Conservation (phyloP, 2,113 vertebrate genomes). For the Ictalurus furcatus region DNA sequence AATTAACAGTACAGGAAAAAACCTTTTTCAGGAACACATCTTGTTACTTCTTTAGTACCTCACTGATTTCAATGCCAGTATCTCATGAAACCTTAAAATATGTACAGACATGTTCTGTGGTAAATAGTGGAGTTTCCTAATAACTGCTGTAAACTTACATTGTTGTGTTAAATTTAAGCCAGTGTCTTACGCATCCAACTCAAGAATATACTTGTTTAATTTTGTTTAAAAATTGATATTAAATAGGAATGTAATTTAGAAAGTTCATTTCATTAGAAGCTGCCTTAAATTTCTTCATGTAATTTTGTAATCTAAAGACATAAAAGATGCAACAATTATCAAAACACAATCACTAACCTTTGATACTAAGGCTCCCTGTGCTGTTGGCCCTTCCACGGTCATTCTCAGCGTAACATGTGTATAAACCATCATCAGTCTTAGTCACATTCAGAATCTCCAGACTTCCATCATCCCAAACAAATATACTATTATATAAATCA, state of each 20-base stretch:
- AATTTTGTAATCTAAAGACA: background rate
- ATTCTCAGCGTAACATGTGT: slow-evolving; percentile 94
- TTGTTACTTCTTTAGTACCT: background rate
- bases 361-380: slow-evolving; percentile 87
- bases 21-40: background rate
- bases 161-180: background rate
- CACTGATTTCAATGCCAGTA: background rate
- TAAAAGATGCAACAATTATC: background rate
- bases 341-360: slow-evolving; percentile 71
- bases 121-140: too few species aligned
- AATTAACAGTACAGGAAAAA: background rate
- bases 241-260: too few species aligned
- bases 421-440: slow-evolving; percentile 83
- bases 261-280: background rate
- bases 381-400: slow-evolving; percentile 91
- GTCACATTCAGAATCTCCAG: slow-evolving; percentile 92
- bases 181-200: too few species aligned
- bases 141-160: background rate
- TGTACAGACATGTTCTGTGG: background rate
- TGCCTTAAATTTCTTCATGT: background rate
- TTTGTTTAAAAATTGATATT: background rate
- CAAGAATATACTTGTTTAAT: too few species aligned
- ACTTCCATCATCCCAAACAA: slow-evolving; percentile 89
- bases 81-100: background rate
- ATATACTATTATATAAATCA: slow-evolving; percentile 72